Base-by-base conservation (phyloP, 2,888 invertebrate genomes). In the Lissonota sp. region DNA sequence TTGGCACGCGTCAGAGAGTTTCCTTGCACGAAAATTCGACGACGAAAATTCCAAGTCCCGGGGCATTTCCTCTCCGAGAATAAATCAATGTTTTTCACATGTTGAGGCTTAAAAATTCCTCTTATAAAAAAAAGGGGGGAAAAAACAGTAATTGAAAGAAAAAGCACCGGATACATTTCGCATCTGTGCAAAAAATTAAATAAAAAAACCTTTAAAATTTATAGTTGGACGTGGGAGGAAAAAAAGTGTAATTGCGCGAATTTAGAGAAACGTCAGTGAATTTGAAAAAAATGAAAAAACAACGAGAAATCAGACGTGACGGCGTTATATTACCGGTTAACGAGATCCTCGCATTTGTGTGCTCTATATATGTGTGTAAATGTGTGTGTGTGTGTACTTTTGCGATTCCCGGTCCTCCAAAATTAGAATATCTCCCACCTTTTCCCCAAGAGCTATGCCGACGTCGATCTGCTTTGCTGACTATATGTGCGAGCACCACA, bases 381-480 rank as follows among this genome's bases (percentile, higher is more conserved):
- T 40, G 40, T 55, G n/a, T 12, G 14, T 44, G 10, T 12, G 12
- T 51, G 46, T 55, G 57, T 53, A 64, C 53, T 79, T 64, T 39
- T 66, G 74, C 70, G 73, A 80, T 76, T 80, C 73, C 76, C 72
- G 80, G 80, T 76, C 74, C 64, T 81, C 84, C 82, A 51, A 82
- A 84, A 79, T 82, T 84, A 84, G 84, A 84, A 66, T 82, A 73
- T 74, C 71, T 69, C 76, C 80, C 83, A 63, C 69, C 51, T 71
- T 71, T n/a, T 60, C 46, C 12, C n/a, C 66, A 37, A 26, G 64
- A 69, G 63, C 66, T 70, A 66, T 70, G 74, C 79, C 62, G 57
- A 37, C 62, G 40, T 74, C 39, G 55, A 49, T 62, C 40, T 16
- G 63, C 40, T 55, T 64, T 39, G 64, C 16, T 40, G 57, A 67